phyloP scores from a whole-genome alignment of 64 coral and sea anemone genomes.

The Stylophora pistillata region DNA sequence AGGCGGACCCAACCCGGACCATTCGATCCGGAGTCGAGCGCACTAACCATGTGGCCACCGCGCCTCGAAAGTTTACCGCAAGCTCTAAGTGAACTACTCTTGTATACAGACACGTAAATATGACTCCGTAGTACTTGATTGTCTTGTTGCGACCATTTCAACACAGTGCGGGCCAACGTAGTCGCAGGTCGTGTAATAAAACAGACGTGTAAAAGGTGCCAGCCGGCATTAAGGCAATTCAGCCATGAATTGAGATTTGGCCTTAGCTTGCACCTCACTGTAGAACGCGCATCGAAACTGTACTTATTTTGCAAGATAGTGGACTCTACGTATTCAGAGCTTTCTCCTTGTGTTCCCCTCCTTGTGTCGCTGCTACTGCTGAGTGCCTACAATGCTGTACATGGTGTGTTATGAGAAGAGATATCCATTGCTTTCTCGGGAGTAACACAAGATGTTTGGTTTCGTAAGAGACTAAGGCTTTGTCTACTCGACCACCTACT shows the following conservation, averaged over 20 bases:
- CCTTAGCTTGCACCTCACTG: not conserved
- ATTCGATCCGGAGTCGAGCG: too few species aligned
- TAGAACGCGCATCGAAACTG: conserved; percentile 42
- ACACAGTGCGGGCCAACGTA: conserved; percentile 42
- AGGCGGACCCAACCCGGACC: too few species aligned
- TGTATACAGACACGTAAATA: too few species aligned
- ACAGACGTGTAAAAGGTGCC: conserved; percentile 19
- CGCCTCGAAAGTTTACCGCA: conserved; percentile 17
- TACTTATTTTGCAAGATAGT: conserved; percentile 32
- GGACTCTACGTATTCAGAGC: conserved; percentile 48
- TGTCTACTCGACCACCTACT: conserved; percentile 54
- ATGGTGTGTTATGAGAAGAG: conserved; percentile 44
- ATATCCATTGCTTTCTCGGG: conserved; percentile 35
- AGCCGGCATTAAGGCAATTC: conserved; percentile 14
- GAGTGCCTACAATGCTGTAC: conserved; percentile 7
- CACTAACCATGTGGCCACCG: too few species aligned
- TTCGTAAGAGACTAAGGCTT: conserved; percentile 47
- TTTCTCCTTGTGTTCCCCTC: conserved; percentile 40
- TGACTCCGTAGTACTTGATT: conserved; percentile 41
- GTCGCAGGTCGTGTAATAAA: conserved; percentile 47
- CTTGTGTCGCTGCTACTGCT: conserved; percentile 4
- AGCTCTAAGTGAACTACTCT: conserved; percentile 52
- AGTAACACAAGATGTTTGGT: conserved; percentile 37
- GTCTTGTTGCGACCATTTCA: conserved; percentile 40
- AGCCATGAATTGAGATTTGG: conserved; percentile 48